Conservation (phyloP, 1,140 invertebrate genomes). For the Euglossa dilemma region DNA sequence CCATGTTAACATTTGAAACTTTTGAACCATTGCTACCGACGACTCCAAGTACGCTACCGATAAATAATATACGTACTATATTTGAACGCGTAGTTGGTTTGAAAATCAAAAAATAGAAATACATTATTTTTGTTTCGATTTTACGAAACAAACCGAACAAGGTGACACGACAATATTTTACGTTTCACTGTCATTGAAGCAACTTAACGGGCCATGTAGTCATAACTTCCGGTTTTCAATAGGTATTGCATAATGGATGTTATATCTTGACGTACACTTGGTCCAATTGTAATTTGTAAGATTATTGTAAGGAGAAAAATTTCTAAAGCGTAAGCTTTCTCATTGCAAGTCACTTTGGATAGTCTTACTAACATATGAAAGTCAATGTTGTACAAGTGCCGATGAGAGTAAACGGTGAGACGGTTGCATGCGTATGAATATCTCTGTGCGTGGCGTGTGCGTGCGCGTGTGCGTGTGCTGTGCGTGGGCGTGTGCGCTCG, state of each 20-base stretch:
- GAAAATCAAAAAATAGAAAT: neutral
- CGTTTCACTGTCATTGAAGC: neutral
- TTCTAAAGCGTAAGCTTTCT: slow-evolving; percentile 36
- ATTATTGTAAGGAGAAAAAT: slow-evolving; percentile 31
- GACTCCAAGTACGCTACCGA: neutral
- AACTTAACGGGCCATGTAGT: slow-evolving; percentile 47
- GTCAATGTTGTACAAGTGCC: slow-evolving; percentile 45
- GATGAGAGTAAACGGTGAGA: slow-evolving; percentile 6
- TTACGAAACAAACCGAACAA: neutral
- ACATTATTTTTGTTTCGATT: no score
- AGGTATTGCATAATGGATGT: slow-evolving; percentile 24
- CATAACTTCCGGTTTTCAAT: slow-evolving; percentile 23
- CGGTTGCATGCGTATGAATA: neutral
- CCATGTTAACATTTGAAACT: neutral
- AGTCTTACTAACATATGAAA: slow-evolving; percentile 44
- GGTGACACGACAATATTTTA: neutral
- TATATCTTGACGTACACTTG: slow-evolving; percentile 40
- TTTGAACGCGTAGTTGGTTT: neutral
- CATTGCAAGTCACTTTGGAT: slow-evolving; percentile 33
- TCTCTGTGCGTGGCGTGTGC: no score
- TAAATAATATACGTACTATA: neutral
- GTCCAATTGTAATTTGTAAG: slow-evolving; percentile 58
- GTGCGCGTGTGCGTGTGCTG: neutral
- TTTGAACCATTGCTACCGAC: neutral
- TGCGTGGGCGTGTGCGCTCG: no score